Conservation (phyloP, 92 coral and sea anemone genomes). For the Palythoa grandis region DNA sequence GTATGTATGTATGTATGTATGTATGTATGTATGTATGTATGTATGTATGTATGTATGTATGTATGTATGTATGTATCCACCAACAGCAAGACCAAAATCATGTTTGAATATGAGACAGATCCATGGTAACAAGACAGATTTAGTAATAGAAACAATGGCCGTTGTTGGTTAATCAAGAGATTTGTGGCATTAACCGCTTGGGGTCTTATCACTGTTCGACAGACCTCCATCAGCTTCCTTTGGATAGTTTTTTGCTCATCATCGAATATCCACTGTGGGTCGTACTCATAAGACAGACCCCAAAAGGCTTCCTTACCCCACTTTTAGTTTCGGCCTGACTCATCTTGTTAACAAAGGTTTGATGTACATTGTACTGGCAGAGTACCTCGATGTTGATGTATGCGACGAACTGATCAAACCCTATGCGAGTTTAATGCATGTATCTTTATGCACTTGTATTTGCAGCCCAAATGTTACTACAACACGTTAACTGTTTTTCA, state of each 20-base stretch:
- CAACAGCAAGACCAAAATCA: too few species aligned
- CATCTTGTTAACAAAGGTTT: neutral
- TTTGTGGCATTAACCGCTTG: constrained; percentile 1
- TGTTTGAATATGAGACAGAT: too few species aligned
- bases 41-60: too few species aligned
- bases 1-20: too few species aligned
- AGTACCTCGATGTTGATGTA: neutral
- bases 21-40: too few species aligned
- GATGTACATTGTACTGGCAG: neutral
- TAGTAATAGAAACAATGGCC: too few species aligned
- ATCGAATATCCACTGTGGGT: constrained; percentile 30
- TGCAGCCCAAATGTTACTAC: neutral
- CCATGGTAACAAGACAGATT: too few species aligned
- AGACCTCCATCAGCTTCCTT: constrained; percentile 26
- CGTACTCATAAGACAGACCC: constrained; percentile 37
- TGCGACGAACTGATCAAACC: neutral
- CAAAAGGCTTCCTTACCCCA: constrained; percentile 25
- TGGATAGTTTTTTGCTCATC: constrained; percentile 32
- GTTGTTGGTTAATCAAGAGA: too few species aligned
- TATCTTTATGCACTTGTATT: too few species aligned
- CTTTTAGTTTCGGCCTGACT: constrained; percentile 17
- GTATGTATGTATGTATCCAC: too few species aligned
- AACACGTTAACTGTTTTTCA: neutral
- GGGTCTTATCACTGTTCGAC: constrained; percentile 20
- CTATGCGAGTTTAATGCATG: too few species aligned